Evolutionary conservation across 2,113 vertebrate genomes (phyloP).

Genomic region (Antechinus stuartii): DNA sequence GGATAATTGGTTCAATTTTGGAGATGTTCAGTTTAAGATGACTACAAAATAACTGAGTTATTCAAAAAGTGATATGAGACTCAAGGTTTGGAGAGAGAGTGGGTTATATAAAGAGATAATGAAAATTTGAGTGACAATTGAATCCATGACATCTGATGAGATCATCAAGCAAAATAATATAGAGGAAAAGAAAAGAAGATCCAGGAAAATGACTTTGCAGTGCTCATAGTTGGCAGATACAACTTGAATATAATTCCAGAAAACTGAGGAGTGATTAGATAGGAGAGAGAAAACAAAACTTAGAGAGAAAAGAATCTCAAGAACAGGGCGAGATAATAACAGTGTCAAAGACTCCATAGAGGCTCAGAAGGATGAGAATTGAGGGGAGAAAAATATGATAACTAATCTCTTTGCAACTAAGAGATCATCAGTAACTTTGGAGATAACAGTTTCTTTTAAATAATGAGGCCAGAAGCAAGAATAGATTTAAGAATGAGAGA

Average conservation of each 20-base stretch:
- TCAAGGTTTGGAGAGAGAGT: not conserved
- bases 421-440: no score
- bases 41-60: not conserved
- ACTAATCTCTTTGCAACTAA: no score
- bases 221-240: not conserved
- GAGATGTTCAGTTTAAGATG: not conserved
- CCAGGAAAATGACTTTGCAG: no score
- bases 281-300: not conserved
- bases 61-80: not conserved
- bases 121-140: not conserved
- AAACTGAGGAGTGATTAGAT: not conserved
- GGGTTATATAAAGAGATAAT: not conserved
- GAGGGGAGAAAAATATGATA: no score
- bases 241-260: not conserved
- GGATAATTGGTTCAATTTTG: not conserved
- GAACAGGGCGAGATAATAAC: no score
- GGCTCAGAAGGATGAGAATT: no score
- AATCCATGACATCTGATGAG: not conserved
- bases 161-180: not conserved
- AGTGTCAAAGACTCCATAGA: no score
- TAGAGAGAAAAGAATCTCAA: not conserved
- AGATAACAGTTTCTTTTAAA: no score
- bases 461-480: no score
- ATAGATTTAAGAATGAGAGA: no score
- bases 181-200: not conserved